A percentile compares a stretch with the other conserved stretches of the same genome.
phyloP scores from a whole-genome alignment of 2,113 vertebrate genomes.

The Hippocampus abdominalis region DNA sequence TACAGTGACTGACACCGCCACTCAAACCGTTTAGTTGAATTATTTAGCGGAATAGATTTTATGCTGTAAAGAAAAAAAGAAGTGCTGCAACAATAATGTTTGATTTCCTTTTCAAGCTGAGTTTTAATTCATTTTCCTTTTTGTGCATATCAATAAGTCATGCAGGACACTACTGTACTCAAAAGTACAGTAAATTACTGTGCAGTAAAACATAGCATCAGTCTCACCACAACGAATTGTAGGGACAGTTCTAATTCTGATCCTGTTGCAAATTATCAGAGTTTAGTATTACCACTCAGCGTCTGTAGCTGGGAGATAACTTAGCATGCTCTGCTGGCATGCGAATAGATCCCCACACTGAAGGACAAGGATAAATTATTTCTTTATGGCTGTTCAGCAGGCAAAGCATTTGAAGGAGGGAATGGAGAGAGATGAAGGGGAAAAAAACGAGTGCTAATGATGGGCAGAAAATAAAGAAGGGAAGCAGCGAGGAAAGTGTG shows the following conservation, averaged over 20 bases:
- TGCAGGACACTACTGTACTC: conserved; percentile 9
- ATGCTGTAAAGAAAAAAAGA: conserved; percentile 2
- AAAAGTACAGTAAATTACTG: conserved; percentile 42
- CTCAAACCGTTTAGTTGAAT: background rate
- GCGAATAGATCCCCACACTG: conserved; percentile 55
- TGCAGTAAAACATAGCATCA: conserved; percentile 58
- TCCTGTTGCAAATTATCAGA: conserved; percentile 64
- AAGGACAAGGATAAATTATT: conserved; percentile 62
- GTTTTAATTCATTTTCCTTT: conserved; percentile 27
- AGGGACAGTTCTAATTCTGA: conserved; percentile 61
- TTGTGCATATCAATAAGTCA: conserved; percentile 25
- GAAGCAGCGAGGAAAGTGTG: conserved; percentile 2
- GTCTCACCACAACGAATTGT: conserved; percentile 55
- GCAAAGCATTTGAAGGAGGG: conserved; percentile 38
- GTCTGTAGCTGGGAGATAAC: conserved; percentile 70
- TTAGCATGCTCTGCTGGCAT: conserved; percentile 60
- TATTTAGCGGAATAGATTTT: conserved; percentile 11
- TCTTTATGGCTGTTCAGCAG: conserved; percentile 60
- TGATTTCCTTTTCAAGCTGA: conserved; percentile 16
- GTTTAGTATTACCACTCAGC: conserved; percentile 61
- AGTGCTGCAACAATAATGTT: conserved; percentile 17
- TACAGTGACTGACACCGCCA: conserved; percentile 6
- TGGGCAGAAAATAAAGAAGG: conserved; percentile 14
- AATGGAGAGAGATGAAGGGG: conserved; percentile 27
- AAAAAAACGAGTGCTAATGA: conserved; percentile 22